These are phyloP conservation scores for Mactra quadrangularis DNA, from an alignment of 1,140 invertebrate genomes.

Conservation along the genomic window DNA sequence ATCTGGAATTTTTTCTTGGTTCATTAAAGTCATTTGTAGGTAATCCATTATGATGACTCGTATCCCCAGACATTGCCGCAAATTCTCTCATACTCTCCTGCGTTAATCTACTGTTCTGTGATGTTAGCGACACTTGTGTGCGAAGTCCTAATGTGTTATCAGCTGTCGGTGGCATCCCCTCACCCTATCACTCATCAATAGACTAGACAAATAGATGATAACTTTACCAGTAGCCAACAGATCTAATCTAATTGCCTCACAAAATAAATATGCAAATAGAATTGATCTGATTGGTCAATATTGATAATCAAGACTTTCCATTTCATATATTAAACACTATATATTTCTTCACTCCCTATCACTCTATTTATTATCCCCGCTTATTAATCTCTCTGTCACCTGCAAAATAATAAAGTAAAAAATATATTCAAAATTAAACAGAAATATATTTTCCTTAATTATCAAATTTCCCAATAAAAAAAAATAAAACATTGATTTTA, in stretches of 20 bases:
- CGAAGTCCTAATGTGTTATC: slow-evolving; percentile 42
- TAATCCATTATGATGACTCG: slow-evolving; percentile 48
- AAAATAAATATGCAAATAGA: slow-evolving; percentile 34
- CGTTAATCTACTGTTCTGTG: slow-evolving; percentile 10
- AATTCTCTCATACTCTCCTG: slow-evolving; percentile 37
- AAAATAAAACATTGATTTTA: background rate
- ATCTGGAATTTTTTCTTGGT: slow-evolving; percentile 33
- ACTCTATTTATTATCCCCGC: background rate
- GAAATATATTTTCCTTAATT: no score
- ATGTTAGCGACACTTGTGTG: slow-evolving; percentile 42
- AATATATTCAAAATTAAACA: no score
- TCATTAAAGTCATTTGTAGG: slow-evolving; percentile 10
- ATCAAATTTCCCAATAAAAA: background rate
- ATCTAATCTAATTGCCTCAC: slow-evolving; percentile 6
- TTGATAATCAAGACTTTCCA: background rate
- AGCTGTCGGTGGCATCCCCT: slow-evolving; percentile 57
- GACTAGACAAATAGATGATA: background rate
- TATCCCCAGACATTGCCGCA: slow-evolving; percentile 33
- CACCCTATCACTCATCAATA: slow-evolving; percentile 2
- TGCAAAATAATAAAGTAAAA: no score
- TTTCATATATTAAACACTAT: background rate
- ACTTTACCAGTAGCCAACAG: slow-evolving; percentile 7
- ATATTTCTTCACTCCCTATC: background rate
- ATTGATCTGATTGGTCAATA: slow-evolving; percentile 6
- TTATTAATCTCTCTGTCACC: no score